A percentile compares a stretch with the other conserved stretches of the same genome.
These are phyloP conservation scores for Drosophila eohydei DNA, from an alignment of 2,888 invertebrate genomes.

Conservation along the genomic window DNA sequence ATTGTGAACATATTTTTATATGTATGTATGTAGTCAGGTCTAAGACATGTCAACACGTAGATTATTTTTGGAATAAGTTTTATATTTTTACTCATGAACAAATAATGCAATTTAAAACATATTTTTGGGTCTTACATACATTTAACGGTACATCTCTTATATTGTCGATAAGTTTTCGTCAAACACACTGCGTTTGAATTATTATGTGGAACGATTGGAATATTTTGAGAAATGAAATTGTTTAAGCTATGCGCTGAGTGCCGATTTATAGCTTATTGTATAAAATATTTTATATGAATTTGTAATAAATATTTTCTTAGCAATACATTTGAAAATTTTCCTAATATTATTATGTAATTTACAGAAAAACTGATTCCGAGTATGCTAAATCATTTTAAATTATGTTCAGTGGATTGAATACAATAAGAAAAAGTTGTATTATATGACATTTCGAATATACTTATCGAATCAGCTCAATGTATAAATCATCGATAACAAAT, in stretches of 20 bases:
- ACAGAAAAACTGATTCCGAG: background rate
- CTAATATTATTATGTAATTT: too few relatives aligned
- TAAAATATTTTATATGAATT: too few relatives aligned
- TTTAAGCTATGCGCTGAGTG: too few relatives aligned
- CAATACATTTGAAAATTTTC: too few relatives aligned
- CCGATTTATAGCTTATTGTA: too few relatives aligned
- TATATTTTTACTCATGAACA: too few relatives aligned
- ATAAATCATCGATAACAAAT: slow-evolving; percentile 1
- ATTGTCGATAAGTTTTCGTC: background rate
- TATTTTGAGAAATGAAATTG: background rate
- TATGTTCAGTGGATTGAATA: background rate
- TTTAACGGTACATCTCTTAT: too few relatives aligned
- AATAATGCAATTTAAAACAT: too few relatives aligned
- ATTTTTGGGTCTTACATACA: too few relatives aligned
- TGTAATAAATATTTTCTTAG: background rate
- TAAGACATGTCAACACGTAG: background rate
- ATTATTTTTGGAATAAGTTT: background rate
- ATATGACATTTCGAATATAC: background rate
- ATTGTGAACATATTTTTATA: background rate
- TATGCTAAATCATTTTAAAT: background rate
- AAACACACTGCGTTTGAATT: background rate
- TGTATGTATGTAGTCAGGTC: background rate
- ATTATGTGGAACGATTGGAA: background rate
- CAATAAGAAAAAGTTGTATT: background rate
- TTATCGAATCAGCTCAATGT: background rate